Evolutionary conservation across 2,797 vertebrate genomes (phyloP).

Genomic region (Merluccius polli): DNA sequence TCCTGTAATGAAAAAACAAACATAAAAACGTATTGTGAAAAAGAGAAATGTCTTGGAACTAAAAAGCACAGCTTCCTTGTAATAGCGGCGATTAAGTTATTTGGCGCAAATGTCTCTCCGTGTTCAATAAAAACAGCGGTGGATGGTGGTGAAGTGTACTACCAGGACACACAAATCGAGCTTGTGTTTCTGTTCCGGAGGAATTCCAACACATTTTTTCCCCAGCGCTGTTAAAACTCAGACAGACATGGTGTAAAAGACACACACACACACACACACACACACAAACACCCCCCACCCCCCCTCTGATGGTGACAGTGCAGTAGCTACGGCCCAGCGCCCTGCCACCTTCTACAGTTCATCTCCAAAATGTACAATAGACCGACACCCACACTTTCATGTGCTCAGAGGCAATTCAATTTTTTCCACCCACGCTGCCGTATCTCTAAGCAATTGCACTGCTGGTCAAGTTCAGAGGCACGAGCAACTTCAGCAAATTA

Average conservation of each 20-base stretch:
- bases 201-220: neutral
- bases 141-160: neutral
- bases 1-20: conserved; percentile 69
- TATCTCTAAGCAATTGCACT: conserved; percentile 50
- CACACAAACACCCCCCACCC: no score
- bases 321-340: no score
- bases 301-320: no score
- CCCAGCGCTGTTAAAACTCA: neutral
- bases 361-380: conserved; percentile 63
- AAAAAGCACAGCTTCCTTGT: neutral
- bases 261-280: no score
- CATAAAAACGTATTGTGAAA: neutral
- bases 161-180: neutral
- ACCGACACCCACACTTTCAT: conserved; percentile 63
- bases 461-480: conserved; percentile 63
- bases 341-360: conserved; percentile 44
- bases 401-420: conserved; percentile 63
- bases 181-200: neutral
- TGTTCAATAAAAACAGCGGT: neutral
- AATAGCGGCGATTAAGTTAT: neutral
- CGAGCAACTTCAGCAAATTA: conserved; percentile 52
- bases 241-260: neutral
- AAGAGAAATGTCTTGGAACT: neutral
- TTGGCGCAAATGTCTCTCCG: neutral
- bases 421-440: conserved; percentile 60